Evolutionary conservation across 2,797 vertebrate genomes (phyloP).

Genomic region (Sebastolobus altivelis): DNA sequence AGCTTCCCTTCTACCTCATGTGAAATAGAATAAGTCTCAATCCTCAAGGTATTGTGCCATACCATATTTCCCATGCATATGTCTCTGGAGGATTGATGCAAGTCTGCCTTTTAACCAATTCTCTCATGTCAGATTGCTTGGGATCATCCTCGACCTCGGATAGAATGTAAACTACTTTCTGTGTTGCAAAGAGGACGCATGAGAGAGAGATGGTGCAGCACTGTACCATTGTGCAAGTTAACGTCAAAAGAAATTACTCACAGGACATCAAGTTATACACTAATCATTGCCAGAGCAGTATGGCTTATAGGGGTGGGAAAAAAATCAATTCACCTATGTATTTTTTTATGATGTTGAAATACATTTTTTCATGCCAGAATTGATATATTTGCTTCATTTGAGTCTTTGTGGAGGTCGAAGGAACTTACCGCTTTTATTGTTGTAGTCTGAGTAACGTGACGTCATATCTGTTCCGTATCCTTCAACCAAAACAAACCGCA

Average conservation of each 20-base stretch:
- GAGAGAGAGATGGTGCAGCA: background rate
- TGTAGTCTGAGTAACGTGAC: too few species aligned
- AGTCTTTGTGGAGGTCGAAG: too few species aligned
- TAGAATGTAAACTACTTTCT: slow-evolving; percentile 25
- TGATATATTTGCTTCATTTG: background rate
- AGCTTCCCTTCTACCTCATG: slow-evolving; percentile 45
- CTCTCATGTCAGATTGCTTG: slow-evolving; percentile 32
- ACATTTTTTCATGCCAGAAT: background rate
- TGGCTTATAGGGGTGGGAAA: background rate
- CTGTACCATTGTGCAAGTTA: slow-evolving; percentile 4
- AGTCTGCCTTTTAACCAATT: slow-evolving; percentile 28
- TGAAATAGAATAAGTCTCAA: slow-evolving; percentile 44
- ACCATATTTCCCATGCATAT: slow-evolving; percentile 30
- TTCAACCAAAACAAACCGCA: too few species aligned
- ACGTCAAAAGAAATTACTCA: slow-evolving; percentile 34
- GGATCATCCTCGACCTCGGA: slow-evolving; percentile 23
- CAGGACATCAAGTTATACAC: slow-evolving; percentile 9
- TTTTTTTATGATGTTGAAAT: background rate
- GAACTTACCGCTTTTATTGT: too few species aligned
- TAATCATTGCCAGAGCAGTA: slow-evolving; percentile 9
- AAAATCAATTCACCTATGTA: too few species aligned
- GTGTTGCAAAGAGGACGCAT: background rate
- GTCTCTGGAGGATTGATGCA: slow-evolving; percentile 31
- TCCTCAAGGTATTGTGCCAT: slow-evolving; percentile 41
- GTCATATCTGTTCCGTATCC: too few species aligned